phyloP scores from a whole-genome alignment of 2,888 invertebrate species.

The Carabus problematicus region DNA sequence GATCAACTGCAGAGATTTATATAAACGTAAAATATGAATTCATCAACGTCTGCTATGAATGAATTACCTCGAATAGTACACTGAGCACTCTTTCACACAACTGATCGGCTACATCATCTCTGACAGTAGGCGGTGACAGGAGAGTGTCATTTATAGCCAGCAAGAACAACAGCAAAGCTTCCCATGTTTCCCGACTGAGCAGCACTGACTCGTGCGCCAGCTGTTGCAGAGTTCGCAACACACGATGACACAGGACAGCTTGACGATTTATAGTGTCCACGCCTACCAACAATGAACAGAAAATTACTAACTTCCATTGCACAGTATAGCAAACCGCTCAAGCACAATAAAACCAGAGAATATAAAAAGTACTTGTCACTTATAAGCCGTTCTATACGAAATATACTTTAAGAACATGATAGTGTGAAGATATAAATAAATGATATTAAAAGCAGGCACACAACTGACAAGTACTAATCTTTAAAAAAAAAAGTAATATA shows the following conservation, averaged over 20 bases:
- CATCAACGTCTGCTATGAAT: too few species aligned
- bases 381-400: too few species aligned
- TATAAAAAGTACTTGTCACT: too few species aligned
- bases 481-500: neutral
- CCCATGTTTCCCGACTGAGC: slow-evolving; percentile 90
- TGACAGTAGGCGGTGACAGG: slow-evolving; percentile 89
- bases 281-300: slow-evolving; percentile 61
- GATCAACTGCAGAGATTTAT: too few species aligned
- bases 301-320: neutral
- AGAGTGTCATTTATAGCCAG: slow-evolving; percentile 91
- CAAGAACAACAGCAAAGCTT: slow-evolving; percentile 84
- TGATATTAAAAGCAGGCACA: too few species aligned
- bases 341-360: too few species aligned
- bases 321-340: too few species aligned
- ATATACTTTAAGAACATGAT: too few species aligned
- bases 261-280: slow-evolving; percentile 91
- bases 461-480: neutral
- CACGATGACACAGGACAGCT: slow-evolving; percentile 91
- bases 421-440: too few species aligned
- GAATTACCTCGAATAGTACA: slow-evolving; percentile 84
- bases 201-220: slow-evolving; percentile 77
- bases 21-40: too few species aligned
- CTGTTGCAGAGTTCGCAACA: slow-evolving; percentile 83
- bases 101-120: slow-evolving; percentile 92
- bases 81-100: slow-evolving; percentile 92